Conservation (phyloP, 2,888 invertebrate species). For the Auanema sp. region DNA sequence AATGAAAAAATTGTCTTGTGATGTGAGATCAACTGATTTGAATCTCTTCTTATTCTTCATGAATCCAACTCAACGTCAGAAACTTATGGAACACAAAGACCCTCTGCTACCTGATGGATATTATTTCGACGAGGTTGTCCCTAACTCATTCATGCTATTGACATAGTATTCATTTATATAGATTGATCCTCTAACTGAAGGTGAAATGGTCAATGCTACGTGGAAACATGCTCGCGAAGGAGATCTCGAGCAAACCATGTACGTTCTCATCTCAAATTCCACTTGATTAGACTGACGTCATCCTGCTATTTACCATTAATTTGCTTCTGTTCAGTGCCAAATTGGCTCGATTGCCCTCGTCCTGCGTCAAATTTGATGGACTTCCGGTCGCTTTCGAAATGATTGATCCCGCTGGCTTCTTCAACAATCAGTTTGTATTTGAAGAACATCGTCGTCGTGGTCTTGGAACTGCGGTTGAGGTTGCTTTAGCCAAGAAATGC, state of each 20-base stretch:
- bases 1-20: conserved; percentile 15
- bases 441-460: conserved; percentile 40
- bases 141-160: not conserved
- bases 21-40: conserved; percentile 25
- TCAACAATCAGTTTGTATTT: conserved; percentile 42
- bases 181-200: conserved; percentile 37
- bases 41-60: conserved; percentile 41
- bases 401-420: conserved; percentile 43
- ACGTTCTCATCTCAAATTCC: conserved; percentile 2
- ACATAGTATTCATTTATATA: conserved; percentile 13
- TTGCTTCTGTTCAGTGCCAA: conserved; percentile 32
- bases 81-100: conserved; percentile 18
- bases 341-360: conserved; percentile 31
- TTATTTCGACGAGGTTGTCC: conserved; percentile 31
- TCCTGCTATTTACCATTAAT: not conserved
- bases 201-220: conserved; percentile 36
- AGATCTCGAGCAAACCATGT: conserved; percentile 45
- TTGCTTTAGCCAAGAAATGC: conserved; percentile 33
- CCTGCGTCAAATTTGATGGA: conserved; percentile 34
- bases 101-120: conserved; percentile 32
- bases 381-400: conserved; percentile 45
- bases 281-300: not conserved
- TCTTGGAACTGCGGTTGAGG: conserved; percentile 40
- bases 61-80: conserved; percentile 29
- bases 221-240: conserved; percentile 42